Evolutionary conservation across 2,888 invertebrate species (phyloP), one percentile per base, ranked within the genome.

Genomic region (Eristalinus aeneus): DNA sequence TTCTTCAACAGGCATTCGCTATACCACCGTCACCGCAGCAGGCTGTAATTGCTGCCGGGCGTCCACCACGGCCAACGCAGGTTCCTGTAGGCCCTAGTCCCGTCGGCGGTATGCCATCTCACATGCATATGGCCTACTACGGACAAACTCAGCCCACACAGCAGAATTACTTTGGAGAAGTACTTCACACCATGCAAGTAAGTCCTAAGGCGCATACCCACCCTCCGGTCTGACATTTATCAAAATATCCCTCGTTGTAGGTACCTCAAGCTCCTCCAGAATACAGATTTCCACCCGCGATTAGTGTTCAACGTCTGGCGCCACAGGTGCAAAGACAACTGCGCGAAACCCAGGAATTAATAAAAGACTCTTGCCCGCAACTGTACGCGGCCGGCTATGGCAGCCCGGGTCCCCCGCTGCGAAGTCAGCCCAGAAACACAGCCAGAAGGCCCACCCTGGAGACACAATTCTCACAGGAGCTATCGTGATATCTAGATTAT

Each of bases 401-500:
- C 88, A 92, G 92, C 89, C 92, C 92, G 78, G 92, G 92, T 89
- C 93, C 93, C 89, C 92, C 92, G 89, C 90, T 92, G 89, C 91
- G 92, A 87, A 91, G 91, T 88, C 92, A 92, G 89, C 90, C 91
- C 89, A 89, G 91, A 87, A 91, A 91, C 88, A 89, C 91, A 90
- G 90, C 90, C 90, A 91, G 93, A 91, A 91, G 92, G 90, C 92
- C 93, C 91, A 92, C 92, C 92, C 91, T 93, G 92, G 93, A 93
- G 92, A 92, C 93, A 80, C 92, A 93, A 91, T 93, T 92, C 92
- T 93, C 93, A 88, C 92, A 92, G 92, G 93, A 93, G 91, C 91
- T 92, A 90, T 93, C 93, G 93, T 93, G 93, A 93, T 93, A 93
- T 92, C 91, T 93, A 92, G 91, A 93, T 90, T 91, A 92, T 89